A percentile compares a stretch with the other conserved stretches of the same genome.
phyloP scores from a whole-genome alignment of 2,888 invertebrate genomes.

The Allygus modestus region DNA sequence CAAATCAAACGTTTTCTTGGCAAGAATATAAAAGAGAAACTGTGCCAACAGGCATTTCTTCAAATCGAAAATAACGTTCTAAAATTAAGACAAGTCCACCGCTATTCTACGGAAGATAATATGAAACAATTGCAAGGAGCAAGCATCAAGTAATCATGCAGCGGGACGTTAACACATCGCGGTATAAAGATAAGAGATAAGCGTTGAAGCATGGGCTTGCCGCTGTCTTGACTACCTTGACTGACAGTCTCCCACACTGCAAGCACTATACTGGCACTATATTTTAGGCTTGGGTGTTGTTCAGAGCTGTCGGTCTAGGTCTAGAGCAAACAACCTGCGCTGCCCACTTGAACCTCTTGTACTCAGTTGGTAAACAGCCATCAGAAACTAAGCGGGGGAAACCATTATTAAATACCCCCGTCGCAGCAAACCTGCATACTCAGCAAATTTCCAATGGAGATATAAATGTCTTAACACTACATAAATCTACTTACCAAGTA shows the following conservation, averaged over 20 bases:
- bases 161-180: neutral
- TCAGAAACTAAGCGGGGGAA: neutral
- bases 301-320: too few relatives aligned
- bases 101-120: neutral
- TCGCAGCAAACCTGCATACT: too few relatives aligned
- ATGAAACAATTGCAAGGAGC: neutral
- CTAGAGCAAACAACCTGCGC: neutral
- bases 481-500: too few relatives aligned
- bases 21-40: too few relatives aligned
- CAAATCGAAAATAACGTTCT: too few relatives aligned
- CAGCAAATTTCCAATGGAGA: too few relatives aligned
- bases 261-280: neutral
- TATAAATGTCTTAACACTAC: too few relatives aligned
- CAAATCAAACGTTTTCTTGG: too few relatives aligned
- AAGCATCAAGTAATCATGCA: neutral
- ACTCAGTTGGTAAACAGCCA: neutral
- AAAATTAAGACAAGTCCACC: too few relatives aligned
- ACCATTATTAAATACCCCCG: too few relatives aligned
- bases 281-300: too few relatives aligned
- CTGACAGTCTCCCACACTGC: constrained; percentile 18
- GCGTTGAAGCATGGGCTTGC: constrained; percentile 17
- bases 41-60: too few relatives aligned
- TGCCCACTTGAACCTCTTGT: neutral
- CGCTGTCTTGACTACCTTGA: neutral
- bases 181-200: constrained; percentile 20